phyloP scores from a whole-genome alignment of 1,140 invertebrate species.

The Pararge aegeria region DNA sequence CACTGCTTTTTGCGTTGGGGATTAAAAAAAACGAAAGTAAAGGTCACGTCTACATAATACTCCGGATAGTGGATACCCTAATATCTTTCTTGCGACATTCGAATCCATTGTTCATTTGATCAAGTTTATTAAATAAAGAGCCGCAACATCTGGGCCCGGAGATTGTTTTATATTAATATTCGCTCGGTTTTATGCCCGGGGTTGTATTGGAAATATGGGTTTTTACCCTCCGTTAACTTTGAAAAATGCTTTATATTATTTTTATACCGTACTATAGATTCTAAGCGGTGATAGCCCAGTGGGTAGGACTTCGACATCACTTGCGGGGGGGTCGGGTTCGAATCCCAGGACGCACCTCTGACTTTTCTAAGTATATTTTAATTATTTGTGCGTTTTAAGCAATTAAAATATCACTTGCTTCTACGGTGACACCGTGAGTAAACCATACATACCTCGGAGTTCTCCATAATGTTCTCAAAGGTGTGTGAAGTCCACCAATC shows the following conservation, averaged over 20 bases:
- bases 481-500: too few species aligned
- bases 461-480: too few species aligned
- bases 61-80: conserved; percentile 26
- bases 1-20: too few species aligned
- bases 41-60: neutral
- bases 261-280: neutral
- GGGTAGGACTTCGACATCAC: too few species aligned
- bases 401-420: too few species aligned
- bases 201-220: conserved; percentile 10
- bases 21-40: neutral
- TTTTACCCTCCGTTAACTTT: conserved; percentile 10
- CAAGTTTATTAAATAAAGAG: conserved; percentile 56
- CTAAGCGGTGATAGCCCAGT: too few species aligned
- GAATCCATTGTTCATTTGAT: conserved; percentile 54
- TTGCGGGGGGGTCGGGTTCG: too few species aligned
- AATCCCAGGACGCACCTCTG: too few species aligned
- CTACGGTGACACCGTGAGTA: too few species aligned
- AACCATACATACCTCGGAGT: too few species aligned
- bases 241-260: conserved; percentile 3
- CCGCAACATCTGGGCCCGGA: conserved; percentile 38
- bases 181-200: conserved; percentile 11
- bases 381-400: too few species aligned
- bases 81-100: conserved; percentile 38
- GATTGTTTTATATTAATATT: conserved; percentile 25
- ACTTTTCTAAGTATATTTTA: too few species aligned